Conservation (phyloP, 2,888 invertebrate genomes). For the Odontocolon sp. region DNA sequence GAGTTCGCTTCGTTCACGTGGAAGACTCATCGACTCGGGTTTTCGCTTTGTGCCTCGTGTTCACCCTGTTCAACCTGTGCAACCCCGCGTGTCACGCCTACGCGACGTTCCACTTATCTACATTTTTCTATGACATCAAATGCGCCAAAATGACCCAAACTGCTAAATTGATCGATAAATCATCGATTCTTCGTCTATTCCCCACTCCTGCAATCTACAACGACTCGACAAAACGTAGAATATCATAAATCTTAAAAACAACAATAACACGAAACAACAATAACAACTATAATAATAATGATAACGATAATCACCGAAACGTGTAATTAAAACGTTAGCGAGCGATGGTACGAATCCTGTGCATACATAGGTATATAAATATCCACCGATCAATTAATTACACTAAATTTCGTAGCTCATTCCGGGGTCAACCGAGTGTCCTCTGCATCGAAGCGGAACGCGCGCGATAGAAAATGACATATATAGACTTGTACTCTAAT, state of each 20-base stretch:
- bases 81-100: slow-evolving; percentile 35
- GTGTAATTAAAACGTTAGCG: slow-evolving; percentile 3
- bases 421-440: neutral
- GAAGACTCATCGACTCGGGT: slow-evolving; percentile 50
- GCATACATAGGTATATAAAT: neutral
- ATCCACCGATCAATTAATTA: slow-evolving; percentile 27
- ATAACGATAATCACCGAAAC: slow-evolving; percentile 16
- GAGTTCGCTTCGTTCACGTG: slow-evolving; percentile 62
- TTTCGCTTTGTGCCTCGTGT: slow-evolving; percentile 20
- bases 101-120: slow-evolving; percentile 16
- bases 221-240: too few relatives aligned
- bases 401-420: neutral
- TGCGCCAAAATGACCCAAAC: too few relatives aligned
- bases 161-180: too few relatives aligned
- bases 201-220: too few relatives aligned
- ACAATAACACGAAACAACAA: too few relatives aligned
- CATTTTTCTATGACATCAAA: too few relatives aligned
- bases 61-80: slow-evolving; percentile 8
- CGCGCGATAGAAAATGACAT: neutral
- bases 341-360: neutral
- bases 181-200: too few relatives aligned
- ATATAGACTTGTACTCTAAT: neutral
- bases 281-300: too few relatives aligned
- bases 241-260: too few relatives aligned
- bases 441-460: neutral